A percentile compares a stretch with the other conserved stretches of the same genome.
These are phyloP conservation scores for Ptychobarbus kaznakovi DNA, from an alignment of 2,797 vertebrate species.

Conservation along the genomic window DNA sequence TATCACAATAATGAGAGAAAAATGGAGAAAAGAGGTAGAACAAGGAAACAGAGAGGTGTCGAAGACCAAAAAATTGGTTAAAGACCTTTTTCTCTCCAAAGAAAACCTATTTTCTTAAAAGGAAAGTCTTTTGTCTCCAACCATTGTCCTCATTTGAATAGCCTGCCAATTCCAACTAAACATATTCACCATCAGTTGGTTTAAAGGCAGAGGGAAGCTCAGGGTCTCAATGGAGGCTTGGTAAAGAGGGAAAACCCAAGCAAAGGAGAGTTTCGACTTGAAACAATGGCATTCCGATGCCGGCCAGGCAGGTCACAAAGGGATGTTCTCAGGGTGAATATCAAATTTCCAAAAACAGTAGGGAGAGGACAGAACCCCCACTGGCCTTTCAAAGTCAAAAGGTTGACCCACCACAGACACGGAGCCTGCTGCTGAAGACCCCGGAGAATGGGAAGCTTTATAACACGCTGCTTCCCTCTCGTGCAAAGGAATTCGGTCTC, in stretches of 20 bases:
- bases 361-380: conserved; percentile 61
- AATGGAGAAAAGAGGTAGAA: conserved; percentile 59
- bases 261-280: conserved; percentile 63
- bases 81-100: conserved; percentile 57
- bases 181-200: conserved; percentile 63
- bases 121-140: conserved; percentile 63
- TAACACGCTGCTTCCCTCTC: conserved; percentile 47
- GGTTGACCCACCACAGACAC: conserved; percentile 62
- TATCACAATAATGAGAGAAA: conserved; percentile 57
- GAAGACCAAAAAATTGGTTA: conserved; percentile 61
- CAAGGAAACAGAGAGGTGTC: conserved; percentile 60
- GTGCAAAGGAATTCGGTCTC: conserved; percentile 44
- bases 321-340: conserved; percentile 61
- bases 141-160: conserved; percentile 62
- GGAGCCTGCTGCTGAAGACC: conserved; percentile 47
- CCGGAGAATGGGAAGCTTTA: conserved; percentile 53
- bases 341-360: conserved; percentile 64
- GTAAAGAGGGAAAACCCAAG: conserved; percentile 63
- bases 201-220: conserved; percentile 64
- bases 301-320: conserved; percentile 60
- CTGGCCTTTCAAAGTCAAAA: conserved; percentile 63
- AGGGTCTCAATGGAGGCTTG: conserved; percentile 60
- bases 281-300: conserved; percentile 65
- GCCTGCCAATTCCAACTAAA: conserved; percentile 64
- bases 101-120: conserved; percentile 62